Conservation (phyloP, 2,888 invertebrate genomes). For the Lysandra coridon region DNA sequence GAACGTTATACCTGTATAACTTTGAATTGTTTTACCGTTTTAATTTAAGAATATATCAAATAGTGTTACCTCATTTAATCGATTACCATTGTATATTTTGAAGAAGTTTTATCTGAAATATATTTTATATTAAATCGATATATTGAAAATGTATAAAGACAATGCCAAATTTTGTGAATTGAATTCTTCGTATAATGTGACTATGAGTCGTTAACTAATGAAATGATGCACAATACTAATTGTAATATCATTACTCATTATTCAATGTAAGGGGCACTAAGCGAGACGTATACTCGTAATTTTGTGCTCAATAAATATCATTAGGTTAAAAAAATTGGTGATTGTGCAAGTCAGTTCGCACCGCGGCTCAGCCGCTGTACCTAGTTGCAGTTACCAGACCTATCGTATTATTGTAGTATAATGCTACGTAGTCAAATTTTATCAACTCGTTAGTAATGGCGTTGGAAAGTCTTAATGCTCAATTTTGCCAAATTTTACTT, state of each 20-base stretch:
- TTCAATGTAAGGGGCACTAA: not conserved
- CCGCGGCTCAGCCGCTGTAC: conserved; percentile 31
- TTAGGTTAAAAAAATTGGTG: conserved; percentile 8
- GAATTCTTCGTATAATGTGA: not conserved
- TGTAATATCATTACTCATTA: not conserved
- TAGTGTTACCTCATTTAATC: conserved; percentile 24
- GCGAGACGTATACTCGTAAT: not conserved
- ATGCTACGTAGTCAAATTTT: conserved; percentile 64
- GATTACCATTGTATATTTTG: conserved; percentile 24
- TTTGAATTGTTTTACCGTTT: conserved; percentile 11
- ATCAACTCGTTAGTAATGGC: conserved; percentile 64
- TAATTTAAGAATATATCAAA: conserved; percentile 18
- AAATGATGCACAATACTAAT: conserved; percentile 11
- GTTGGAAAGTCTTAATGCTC: conserved; percentile 77
- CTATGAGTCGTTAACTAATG: not conserved
- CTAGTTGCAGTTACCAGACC: conserved; percentile 74
- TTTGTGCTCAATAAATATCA: conserved; percentile 9
- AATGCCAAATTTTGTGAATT: conserved; percentile 22
- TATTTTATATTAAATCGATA: conserved; percentile 17
- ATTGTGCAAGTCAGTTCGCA: conserved; percentile 26
- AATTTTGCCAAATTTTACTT: conserved; percentile 81
- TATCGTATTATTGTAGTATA: conserved; percentile 69
- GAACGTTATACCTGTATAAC: conserved; percentile 31
- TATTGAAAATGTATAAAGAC: conserved; percentile 10
- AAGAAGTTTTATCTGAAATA: conserved; percentile 20